Evolutionary conservation across 37 sponge, comb jelly and placozoan genomes (phyloP).

Genomic region (Eunapius fragilis): DNA sequence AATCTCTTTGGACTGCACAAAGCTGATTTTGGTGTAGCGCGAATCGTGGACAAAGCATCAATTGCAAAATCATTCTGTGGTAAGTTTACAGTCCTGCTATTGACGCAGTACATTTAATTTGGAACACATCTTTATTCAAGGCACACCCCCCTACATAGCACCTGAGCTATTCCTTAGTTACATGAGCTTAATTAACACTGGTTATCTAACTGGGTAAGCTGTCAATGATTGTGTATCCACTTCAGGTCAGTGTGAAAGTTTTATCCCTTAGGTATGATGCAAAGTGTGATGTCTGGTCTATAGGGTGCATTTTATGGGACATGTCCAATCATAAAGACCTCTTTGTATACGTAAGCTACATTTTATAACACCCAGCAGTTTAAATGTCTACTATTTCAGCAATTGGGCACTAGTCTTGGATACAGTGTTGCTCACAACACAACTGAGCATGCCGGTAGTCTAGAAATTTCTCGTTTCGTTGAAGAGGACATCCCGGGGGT

Average conservation of each 20-base stretch:
- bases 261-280: slow-evolving; percentile 64
- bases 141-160: slow-evolving; percentile 95
- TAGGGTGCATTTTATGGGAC: slow-evolving; percentile 92
- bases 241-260: background rate
- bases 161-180: slow-evolving; percentile 89
- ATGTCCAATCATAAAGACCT: slow-evolving; percentile 68
- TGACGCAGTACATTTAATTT: background rate
- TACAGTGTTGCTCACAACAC: slow-evolving; percentile 39
- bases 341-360: slow-evolving; percentile 75
- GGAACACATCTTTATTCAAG: slow-evolving; percentile 13
- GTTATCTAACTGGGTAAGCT: background rate
- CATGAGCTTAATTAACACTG: slow-evolving; percentile 29
- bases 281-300: slow-evolving; percentile 94
- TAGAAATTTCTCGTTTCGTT: slow-evolving; percentile 35
- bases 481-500: slow-evolving; percentile 54
- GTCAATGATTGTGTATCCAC: background rate
- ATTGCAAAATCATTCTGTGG: slow-evolving; percentile 84
- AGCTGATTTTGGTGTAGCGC: slow-evolving; percentile 93
- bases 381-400: background rate
- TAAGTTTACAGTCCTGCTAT: slow-evolving; percentile 6
- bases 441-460: slow-evolving; percentile 27
- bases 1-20: no score
- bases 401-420: slow-evolving; percentile 26
- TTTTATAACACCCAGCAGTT: no score
- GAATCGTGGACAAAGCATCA: slow-evolving; percentile 39